Evolutionary conservation across 2,797 vertebrate species (phyloP).

Genomic region (Tokudaia tokunoshimensis): DNA sequence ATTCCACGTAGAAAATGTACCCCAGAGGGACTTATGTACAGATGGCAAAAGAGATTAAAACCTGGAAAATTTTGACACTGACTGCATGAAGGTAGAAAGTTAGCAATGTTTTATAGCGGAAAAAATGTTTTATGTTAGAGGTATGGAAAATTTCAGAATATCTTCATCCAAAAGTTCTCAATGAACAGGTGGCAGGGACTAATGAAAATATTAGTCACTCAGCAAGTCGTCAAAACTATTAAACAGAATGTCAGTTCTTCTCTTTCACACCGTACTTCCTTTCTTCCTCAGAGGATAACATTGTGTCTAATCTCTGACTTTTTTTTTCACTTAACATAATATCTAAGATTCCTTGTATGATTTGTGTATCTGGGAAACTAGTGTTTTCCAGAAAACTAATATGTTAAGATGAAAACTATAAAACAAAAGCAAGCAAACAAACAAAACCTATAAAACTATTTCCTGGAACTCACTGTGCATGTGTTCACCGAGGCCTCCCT

Average conservation of each 20-base stretch:
- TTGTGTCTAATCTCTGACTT: not conserved
- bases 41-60: not conserved
- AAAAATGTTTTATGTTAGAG: not conserved
- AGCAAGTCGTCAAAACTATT: not conserved
- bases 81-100: not conserved
- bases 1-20: not conserved
- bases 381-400: not conserved
- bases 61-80: not conserved
- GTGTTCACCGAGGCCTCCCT: not conserved
- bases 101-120: not conserved
- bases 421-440: not conserved
- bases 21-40: not conserved
- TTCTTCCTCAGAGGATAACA: not conserved
- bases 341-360: not conserved
- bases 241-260: not conserved
- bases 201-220: not conserved
- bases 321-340: not conserved
- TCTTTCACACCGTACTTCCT: not conserved
- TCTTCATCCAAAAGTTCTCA: slow-evolving; percentile 16
- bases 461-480: not conserved
- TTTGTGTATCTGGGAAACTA: not conserved
- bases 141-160: slow-evolving; percentile 6
- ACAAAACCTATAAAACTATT: not conserved
- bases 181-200: not conserved
- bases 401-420: not conserved